Evolutionary conservation across 2,888 invertebrate genomes (phyloP).

Genomic region (Hirtodrosophila trivittata): DNA sequence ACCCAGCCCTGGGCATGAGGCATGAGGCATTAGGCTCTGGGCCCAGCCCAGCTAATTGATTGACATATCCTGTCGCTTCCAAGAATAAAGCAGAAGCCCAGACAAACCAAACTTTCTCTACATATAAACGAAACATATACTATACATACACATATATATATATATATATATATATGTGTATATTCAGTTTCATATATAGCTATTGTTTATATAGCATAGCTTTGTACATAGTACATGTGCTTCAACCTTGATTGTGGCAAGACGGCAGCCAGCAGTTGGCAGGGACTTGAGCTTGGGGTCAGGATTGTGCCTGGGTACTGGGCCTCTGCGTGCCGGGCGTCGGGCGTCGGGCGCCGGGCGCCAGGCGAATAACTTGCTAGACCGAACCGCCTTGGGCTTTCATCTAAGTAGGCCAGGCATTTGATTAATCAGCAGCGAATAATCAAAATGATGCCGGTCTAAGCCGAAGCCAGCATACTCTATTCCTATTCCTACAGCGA

Average conservation of each 20-base stretch:
- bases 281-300: background rate
- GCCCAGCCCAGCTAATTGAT: constrained; percentile 69
- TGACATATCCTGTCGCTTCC: constrained; percentile 73
- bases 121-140: too few relatives aligned
- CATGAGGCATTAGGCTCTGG: background rate
- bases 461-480: constrained; percentile 5
- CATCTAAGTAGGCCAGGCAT: constrained; percentile 52
- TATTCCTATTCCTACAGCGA: background rate
- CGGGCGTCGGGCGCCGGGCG: constrained; percentile 32
- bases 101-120: constrained; percentile 3
- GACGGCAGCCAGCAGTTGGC: constrained; percentile 36
- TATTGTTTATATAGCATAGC: too few relatives aligned
- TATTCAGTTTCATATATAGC: too few relatives aligned
- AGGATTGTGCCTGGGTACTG: background rate
- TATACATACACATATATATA: constrained; percentile 4
- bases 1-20: too few relatives aligned
- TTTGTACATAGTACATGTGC: constrained; percentile 39
- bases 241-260: constrained; percentile 70
- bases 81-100: constrained; percentile 28
- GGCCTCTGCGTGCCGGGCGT: constrained; percentile 11
- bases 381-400: constrained; percentile 43
- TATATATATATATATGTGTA: constrained; percentile 21
- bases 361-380: constrained; percentile 11
- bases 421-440: constrained; percentile 45
- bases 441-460: background rate